Conservation (phyloP, 1,140 invertebrate genomes). For the Formica selysi region DNA sequence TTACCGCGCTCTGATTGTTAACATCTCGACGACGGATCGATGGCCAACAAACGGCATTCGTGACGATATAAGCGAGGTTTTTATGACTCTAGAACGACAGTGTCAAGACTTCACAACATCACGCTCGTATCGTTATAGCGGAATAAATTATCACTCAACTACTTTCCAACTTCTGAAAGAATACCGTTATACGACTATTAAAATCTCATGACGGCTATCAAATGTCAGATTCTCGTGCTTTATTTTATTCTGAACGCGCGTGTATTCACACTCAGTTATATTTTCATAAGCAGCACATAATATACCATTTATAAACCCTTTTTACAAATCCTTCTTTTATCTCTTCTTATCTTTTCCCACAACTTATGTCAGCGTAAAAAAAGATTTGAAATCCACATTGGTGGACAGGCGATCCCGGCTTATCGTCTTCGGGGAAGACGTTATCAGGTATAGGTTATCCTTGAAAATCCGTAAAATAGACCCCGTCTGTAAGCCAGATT, state of each 20-base stretch:
- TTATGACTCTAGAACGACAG: constrained; percentile 42
- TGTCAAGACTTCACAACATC: constrained; percentile 7
- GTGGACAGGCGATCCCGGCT: constrained; percentile 61
- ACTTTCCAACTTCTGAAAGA: constrained; percentile 2
- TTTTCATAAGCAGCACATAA: background rate
- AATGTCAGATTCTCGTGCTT: background rate
- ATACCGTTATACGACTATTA: constrained; percentile 29
- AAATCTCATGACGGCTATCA: background rate
- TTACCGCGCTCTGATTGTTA: constrained; percentile 66
- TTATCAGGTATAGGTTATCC: constrained; percentile 75
- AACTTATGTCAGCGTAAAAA: constrained; percentile 65
- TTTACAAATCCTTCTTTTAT: background rate
- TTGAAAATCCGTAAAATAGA: constrained; percentile 77
- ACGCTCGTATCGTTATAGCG: background rate
- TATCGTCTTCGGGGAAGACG: constrained; percentile 56
- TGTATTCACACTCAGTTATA: background rate
- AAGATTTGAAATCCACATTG: constrained; percentile 65
- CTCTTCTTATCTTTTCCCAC: background rate
- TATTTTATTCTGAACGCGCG: background rate
- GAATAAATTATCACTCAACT: constrained; percentile 23
- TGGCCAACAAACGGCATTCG: background rate
- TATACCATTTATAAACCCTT: background rate
- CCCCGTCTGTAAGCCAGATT: constrained; percentile 66
- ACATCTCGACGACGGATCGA: constrained; percentile 47
- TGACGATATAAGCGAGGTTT: constrained; percentile 34